Percentiles rank a stretch among this genome's conserved stretches.
Evolutionary conservation across 2,113 vertebrate species (phyloP).

Genomic region (Nasalis larvatus): DNA sequence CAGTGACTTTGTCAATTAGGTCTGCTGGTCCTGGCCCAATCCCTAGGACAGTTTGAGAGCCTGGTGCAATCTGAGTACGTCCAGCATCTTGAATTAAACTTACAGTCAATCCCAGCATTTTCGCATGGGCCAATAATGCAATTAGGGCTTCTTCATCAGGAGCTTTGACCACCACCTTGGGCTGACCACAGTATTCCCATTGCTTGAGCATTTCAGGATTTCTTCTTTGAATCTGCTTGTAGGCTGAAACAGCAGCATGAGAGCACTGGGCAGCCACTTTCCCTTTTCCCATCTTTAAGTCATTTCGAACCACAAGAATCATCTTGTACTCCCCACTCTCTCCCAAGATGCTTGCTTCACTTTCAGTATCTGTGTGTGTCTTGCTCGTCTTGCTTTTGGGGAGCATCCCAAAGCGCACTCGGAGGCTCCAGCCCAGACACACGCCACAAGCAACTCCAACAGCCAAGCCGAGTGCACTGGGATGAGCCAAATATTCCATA

Average conservation of each 20-base stretch:
- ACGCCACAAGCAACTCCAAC: slow-evolving; percentile 90
- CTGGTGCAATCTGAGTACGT: slow-evolving; percentile 95
- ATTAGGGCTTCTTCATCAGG: slow-evolving; percentile 91
- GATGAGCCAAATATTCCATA: slow-evolving; percentile 87
- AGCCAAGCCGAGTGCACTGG: slow-evolving; percentile 83
- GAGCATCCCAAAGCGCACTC: slow-evolving; percentile 64
- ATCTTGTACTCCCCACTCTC: slow-evolving; percentile 95
- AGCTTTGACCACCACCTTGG: slow-evolving; percentile 96
- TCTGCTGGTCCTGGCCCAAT: slow-evolving; percentile 93
- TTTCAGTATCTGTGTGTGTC: slow-evolving; percentile 42
- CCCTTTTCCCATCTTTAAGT: slow-evolving; percentile 98
- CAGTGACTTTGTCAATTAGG: slow-evolving; percentile 93
- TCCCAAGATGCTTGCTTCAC: slow-evolving; percentile 87
- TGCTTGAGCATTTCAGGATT: slow-evolving; percentile 92
- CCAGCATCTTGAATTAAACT: slow-evolving; percentile 98
- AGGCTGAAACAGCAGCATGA: slow-evolving; percentile 95
- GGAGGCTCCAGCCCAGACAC: slow-evolving; percentile 92
- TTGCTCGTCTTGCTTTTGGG: not conserved
- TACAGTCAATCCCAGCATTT: slow-evolving; percentile 89
- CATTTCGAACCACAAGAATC: slow-evolving; percentile 93
- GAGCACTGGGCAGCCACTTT: slow-evolving; percentile 97
- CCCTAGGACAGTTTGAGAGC: slow-evolving; percentile 94
- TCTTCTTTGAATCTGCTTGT: slow-evolving; percentile 91
- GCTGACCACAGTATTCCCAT: slow-evolving; percentile 97
- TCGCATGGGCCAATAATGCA: slow-evolving; percentile 89